Evolutionary conservation across 2,797 vertebrate species (phyloP), one percentile per base, ranked within the genome.

Genomic region (Girardinus metallicus): DNA sequence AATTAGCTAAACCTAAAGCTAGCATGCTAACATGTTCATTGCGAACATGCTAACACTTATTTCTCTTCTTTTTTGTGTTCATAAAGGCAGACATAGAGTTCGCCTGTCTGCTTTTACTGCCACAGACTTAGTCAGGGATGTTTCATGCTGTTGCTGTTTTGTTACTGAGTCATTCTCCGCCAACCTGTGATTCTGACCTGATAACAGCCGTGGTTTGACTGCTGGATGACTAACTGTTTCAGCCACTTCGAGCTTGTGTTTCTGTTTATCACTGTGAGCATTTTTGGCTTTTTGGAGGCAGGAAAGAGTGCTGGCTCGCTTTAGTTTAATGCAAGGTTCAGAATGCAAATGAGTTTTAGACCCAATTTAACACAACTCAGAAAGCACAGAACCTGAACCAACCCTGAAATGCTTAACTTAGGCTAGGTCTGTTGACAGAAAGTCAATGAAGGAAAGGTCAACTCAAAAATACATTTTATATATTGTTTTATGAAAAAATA

Each of bases 121-220:
- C 75, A 68, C 47, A 44, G 36, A 66, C 55, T 78, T 73, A 82
- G 73, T 57, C 49, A 81, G 64, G 77, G 47, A 80, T 62, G 75
- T 75, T 49, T 81, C 73, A 60, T 73, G 60, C 49, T 81, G 66
- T 41, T 77, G 79, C 76, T 78, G 1, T 13, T 26, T 62, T 15
- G 66, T 41, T 16, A 51, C 31, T 81, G 78, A 80, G 46, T 26
- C 36, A 70, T 70, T 43, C 34, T 66, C 34, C 39, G 18, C 16
- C 34, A 62, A 66, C 34, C 62, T 10, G 34, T 66, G 39, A 44
- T 66, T 66, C 49, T 83, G 75, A 81, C 53, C 73, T 85, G 53
- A 11, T 47, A 41, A 75, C 53, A 79, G 70, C 75, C 13, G 5
- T 36, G 5, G 15, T 41, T 23, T 74, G 31, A 49, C 60, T 44